phyloP scores from a whole-genome alignment of 2,113 vertebrate species.

The Ornithorhynchus anatinus region DNA sequence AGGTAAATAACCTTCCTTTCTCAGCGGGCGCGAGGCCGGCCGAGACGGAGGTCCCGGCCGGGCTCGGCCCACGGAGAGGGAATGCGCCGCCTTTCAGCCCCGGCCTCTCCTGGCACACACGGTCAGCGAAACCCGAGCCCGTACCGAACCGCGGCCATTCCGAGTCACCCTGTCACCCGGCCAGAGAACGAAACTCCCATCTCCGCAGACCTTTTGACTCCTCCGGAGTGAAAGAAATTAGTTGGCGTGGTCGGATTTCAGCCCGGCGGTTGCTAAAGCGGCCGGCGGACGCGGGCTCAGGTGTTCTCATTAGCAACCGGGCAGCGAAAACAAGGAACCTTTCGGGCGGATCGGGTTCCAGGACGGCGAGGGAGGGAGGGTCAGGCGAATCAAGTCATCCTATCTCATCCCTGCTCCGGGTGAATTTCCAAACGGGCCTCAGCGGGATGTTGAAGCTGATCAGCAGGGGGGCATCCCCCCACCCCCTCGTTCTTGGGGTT shows the following conservation, averaged over 20 bases:
- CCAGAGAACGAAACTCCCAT: background rate
- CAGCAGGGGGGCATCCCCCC: no score
- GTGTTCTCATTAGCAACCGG: background rate
- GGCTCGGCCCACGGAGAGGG: background rate
- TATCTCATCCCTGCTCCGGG: no score
- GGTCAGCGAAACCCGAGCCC: background rate
- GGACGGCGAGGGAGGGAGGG: background rate
- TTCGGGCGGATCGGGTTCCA: background rate
- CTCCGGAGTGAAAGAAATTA: background rate
- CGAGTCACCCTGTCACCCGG: background rate
- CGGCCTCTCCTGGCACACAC: constrained; percentile 1
- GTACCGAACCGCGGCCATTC: constrained; percentile 9
- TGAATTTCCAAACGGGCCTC: no score
- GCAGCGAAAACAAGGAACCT: background rate
- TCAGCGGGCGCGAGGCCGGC: background rate
- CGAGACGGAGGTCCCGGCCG: background rate
- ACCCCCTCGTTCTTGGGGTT: no score
- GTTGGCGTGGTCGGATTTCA: background rate
- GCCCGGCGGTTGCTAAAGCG: background rate
- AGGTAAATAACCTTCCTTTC: background rate
- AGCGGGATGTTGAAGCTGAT: no score
- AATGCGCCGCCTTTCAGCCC: background rate
- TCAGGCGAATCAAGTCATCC: no score
- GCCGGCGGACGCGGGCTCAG: background rate
- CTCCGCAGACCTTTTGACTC: constrained; percentile 10